A percentile compares a stretch with the other conserved stretches of the same genome.
phyloP scores from a whole-genome alignment of 2,888 invertebrate genomes.

The Coenonympha arcania region DNA sequence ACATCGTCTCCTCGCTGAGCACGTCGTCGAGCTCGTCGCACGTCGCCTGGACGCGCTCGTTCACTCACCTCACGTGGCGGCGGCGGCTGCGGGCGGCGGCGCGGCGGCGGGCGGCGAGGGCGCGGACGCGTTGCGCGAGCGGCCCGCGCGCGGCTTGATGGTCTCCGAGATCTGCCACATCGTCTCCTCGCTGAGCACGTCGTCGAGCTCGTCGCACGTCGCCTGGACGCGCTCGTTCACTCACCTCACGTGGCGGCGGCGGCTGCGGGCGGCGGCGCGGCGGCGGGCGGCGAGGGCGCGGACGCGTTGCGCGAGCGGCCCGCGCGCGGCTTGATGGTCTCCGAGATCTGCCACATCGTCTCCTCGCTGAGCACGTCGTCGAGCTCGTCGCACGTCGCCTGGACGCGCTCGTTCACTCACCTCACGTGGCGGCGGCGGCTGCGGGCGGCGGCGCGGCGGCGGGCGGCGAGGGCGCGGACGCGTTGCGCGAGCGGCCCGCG shows the following conservation, averaged over 20 bases:
- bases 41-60: neutral
- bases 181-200: neutral
- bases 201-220: slow-evolving; percentile 76
- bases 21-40: slow-evolving; percentile 76
- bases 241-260: slow-evolving; percentile 26
- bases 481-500: slow-evolving; percentile 55
- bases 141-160: slow-evolving; percentile 90
- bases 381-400: slow-evolving; percentile 63
- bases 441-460: neutral
- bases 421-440: slow-evolving; percentile 24
- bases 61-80: slow-evolving; percentile 25
- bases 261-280: neutral
- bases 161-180: slow-evolving; percentile 79
- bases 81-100: slow-evolving; percentile 29
- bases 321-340: slow-evolving; percentile 93
- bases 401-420: neutral
- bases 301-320: slow-evolving; percentile 37
- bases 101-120: slow-evolving; percentile 34
- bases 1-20: neutral
- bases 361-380: slow-evolving; percentile 55
- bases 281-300: neutral
- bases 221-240: neutral
- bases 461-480: neutral
- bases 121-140: slow-evolving; percentile 53
- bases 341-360: slow-evolving; percentile 70